Percentiles rank a stretch among this genome's conserved stretches.
Evolutionary conservation across 2,113 vertebrate species (phyloP).

Genomic region (Regulus satrapa): DNA sequence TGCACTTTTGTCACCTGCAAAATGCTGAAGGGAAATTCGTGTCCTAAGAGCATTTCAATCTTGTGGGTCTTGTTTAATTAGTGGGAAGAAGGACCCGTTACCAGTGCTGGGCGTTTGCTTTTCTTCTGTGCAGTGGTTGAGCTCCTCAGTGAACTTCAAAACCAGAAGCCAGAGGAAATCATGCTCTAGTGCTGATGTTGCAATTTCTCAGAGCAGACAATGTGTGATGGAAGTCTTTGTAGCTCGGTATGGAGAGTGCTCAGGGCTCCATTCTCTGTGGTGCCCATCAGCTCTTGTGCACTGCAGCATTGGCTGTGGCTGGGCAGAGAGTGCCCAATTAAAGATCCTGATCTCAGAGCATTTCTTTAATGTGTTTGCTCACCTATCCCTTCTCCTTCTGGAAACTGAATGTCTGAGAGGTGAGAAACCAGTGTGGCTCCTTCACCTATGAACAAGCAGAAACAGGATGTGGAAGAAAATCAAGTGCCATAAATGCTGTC

Average conservation of each 20-base stretch:
- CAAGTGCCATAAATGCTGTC: neutral
- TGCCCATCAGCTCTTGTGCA: rapidly evolving
- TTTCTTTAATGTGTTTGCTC: neutral
- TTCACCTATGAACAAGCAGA: neutral
- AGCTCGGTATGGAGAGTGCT: rapidly evolving
- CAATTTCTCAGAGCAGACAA: neutral
- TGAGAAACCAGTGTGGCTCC: neutral
- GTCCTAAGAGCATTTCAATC: neutral
- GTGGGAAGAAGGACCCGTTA: rapidly evolving
- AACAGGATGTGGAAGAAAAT: neutral
- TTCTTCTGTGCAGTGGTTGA: neutral
- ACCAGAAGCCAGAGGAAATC: neutral
- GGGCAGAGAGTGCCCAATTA: neutral
- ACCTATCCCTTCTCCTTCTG: neutral
- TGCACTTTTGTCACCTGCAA: neutral
- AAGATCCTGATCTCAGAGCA: neutral
- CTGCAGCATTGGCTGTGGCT: neutral
- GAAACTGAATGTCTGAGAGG: neutral
- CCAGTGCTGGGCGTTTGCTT: rapidly evolving
- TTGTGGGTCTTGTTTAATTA: neutral
- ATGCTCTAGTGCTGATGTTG: neutral
- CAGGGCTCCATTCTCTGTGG: neutral
- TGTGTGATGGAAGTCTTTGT: neutral
- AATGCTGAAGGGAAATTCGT: neutral
- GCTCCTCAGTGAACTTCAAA: neutral